These are phyloP conservation scores for Cerastoderma edule DNA, from an alignment of 2,888 invertebrate genomes.

Conservation along the genomic window DNA sequence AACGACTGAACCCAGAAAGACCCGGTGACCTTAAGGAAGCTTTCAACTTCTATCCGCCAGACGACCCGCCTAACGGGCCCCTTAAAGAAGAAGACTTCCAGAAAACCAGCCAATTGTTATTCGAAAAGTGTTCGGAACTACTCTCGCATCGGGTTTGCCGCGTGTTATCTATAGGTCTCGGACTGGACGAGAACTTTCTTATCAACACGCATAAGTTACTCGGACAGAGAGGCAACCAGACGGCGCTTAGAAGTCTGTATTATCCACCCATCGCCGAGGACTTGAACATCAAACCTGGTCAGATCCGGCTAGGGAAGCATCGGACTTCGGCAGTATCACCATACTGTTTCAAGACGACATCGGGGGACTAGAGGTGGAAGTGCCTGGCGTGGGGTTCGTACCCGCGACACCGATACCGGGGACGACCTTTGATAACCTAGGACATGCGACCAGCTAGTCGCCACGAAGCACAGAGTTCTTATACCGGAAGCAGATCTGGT, in stretches of 20 bases:
- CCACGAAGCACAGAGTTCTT: slow-evolving; percentile 84
- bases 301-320: slow-evolving; percentile 70
- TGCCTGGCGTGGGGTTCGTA: slow-evolving; percentile 87
- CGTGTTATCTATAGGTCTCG: slow-evolving; percentile 37
- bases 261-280: slow-evolving; percentile 36
- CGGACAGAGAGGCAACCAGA: slow-evolving; percentile 25
- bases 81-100: slow-evolving; percentile 43
- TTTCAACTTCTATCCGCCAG: slow-evolving; percentile 42
- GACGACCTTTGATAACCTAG: slow-evolving; percentile 90
- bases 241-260: slow-evolving; percentile 21
- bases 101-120: slow-evolving; percentile 19
- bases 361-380: slow-evolving; percentile 63
- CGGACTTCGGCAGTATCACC: slow-evolving; percentile 67
- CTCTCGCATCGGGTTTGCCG: slow-evolving; percentile 27
- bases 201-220: slow-evolving; percentile 29
- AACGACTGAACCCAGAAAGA: slow-evolving; percentile 45
- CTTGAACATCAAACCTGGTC: slow-evolving; percentile 58
- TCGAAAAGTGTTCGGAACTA: slow-evolving; percentile 27
- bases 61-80: slow-evolving; percentile 27
- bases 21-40: slow-evolving; percentile 57
- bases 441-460: slow-evolving; percentile 88
- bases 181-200: slow-evolving; percentile 22
- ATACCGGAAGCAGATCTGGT: slow-evolving; percentile 55
- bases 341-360: slow-evolving; percentile 69
- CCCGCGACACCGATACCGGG: slow-evolving; percentile 91